phyloP scores from a whole-genome alignment of 1,140 invertebrate genomes.

The Diorhabda carinulata region DNA sequence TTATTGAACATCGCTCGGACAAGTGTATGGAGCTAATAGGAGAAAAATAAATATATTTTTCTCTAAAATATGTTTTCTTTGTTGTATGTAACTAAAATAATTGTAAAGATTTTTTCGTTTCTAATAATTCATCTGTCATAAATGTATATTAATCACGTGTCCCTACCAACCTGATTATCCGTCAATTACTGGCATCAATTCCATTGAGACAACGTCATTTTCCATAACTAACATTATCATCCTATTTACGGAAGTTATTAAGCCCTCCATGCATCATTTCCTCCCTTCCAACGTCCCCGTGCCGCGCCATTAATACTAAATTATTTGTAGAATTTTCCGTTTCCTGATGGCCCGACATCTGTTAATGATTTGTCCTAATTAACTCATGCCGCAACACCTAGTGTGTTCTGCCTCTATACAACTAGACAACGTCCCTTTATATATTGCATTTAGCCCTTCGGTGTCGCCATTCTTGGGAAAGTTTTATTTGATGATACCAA shows the following conservation, averaged over 20 bases:
- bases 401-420: background rate
- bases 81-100: no score
- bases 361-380: constrained; percentile 43
- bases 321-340: constrained; percentile 42
- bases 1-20: no score
- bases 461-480: background rate
- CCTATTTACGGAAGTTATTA: constrained; percentile 2
- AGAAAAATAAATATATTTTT: no score
- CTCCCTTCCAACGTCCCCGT: background rate
- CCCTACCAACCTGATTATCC: no score
- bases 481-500: no score
- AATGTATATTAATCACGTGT: no score
- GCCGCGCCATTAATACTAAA: constrained; percentile 38
- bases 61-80: no score
- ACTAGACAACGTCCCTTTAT: background rate
- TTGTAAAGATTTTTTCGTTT: no score
- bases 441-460: constrained; percentile 2
- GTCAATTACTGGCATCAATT: background rate
- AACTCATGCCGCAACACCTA: constrained; percentile 25
- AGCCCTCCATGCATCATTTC: constrained; percentile 1
- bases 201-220: constrained; percentile 2
- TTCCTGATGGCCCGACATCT: constrained; percentile 36
- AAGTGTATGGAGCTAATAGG: no score
- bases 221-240: constrained; percentile 2
- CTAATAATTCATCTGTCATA: no score